These are phyloP conservation scores for Corythornis cristatus DNA, from an alignment of 2,113 vertebrate genomes.

Conservation along the genomic window DNA sequence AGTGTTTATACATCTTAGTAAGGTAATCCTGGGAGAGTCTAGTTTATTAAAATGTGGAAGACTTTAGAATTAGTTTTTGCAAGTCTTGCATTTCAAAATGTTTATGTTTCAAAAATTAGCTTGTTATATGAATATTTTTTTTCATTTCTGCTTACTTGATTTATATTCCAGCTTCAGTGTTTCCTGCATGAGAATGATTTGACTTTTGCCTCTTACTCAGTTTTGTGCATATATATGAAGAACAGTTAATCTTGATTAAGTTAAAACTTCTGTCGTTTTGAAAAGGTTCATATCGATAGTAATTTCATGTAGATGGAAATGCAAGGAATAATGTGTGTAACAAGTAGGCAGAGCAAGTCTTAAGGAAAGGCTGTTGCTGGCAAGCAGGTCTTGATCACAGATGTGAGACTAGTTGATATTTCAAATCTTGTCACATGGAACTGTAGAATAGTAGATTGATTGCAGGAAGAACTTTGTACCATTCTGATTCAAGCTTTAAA, in stretches of 20 bases:
- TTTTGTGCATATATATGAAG: neutral
- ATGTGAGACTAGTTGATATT: neutral
- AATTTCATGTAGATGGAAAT: neutral
- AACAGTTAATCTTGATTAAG: neutral
- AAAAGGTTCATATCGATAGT: neutral
- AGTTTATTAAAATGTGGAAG: neutral
- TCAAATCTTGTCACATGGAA: neutral
- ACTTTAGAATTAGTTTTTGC: neutral
- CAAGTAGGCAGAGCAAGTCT: neutral
- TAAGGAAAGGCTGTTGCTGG: neutral
- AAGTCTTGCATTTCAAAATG: neutral
- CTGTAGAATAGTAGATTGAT: constrained; percentile 30
- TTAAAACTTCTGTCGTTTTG: neutral
- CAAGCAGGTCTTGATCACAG: neutral
- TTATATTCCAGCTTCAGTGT: neutral
- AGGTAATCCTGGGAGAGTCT: neutral
- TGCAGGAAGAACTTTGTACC: neutral
- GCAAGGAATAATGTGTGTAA: neutral
- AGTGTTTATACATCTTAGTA: neutral
- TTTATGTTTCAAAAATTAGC: neutral
- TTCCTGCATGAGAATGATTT: neutral
- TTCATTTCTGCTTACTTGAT: neutral
- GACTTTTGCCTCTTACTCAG: neutral
- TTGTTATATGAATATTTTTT: neutral
- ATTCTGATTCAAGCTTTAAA: constrained; percentile 3